phyloP scores from a whole-genome alignment of 1,140 invertebrate species.

The Nixonia krombeini region DNA sequence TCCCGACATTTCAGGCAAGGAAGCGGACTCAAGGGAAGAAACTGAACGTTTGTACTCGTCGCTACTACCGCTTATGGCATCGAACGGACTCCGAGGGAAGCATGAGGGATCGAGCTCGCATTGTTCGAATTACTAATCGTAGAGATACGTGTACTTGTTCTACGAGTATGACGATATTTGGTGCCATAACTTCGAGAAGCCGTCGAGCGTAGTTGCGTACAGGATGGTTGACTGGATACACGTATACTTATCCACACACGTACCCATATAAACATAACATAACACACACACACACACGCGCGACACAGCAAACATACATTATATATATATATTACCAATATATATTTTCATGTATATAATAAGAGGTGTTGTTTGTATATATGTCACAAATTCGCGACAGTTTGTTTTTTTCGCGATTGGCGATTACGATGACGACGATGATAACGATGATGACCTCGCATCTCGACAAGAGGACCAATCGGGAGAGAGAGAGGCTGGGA shows the following conservation, averaged over 20 bases:
- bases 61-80: not conserved
- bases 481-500: conserved; percentile 21
- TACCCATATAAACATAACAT: conserved; percentile 36
- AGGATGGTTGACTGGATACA: conserved; percentile 66
- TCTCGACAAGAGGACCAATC: conserved; percentile 21
- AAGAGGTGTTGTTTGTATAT: conserved; percentile 71
- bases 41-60: not conserved
- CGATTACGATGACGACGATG: not conserved
- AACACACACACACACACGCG: no score
- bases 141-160: conserved; percentile 34
- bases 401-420: conserved; percentile 50
- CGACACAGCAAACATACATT: no score
- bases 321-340: conserved; percentile 55
- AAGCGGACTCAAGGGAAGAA: no score
- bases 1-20: no score
- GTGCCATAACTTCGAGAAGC: conserved; percentile 40
- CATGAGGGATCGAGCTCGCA: not conserved
- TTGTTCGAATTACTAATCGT: not conserved
- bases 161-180: conserved; percentile 10
- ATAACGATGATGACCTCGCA: not conserved
- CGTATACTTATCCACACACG: conserved; percentile 47
- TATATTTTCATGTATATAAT: conserved; percentile 69
- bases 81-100: no score
- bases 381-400: conserved; percentile 62
- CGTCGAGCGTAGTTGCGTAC: conserved; percentile 34